phyloP scores from a whole-genome alignment of 2,113 vertebrate species.

The Talpa occidentalis region DNA sequence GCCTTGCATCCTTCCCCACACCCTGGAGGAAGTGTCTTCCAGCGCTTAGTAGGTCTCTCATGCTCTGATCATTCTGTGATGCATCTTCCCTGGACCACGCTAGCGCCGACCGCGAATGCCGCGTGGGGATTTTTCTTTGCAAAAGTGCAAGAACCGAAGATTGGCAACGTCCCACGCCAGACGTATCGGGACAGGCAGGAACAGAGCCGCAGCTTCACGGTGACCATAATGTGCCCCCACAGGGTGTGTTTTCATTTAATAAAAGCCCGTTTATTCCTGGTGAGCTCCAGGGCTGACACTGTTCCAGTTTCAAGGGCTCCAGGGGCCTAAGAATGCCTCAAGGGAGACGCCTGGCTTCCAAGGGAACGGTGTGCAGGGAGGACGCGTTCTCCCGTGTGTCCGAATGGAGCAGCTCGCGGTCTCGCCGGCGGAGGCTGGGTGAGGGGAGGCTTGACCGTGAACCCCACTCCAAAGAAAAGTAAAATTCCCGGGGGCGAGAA shows the following conservation, averaged over 20 bases:
- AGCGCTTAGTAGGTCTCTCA: fast-evolving
- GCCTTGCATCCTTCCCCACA: fast-evolving
- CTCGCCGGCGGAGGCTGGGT: too few species aligned
- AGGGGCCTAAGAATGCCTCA: not conserved
- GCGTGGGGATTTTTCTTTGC: not conserved
- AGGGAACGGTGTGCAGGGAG: too few species aligned
- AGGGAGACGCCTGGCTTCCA: not conserved
- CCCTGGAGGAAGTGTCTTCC: not conserved
- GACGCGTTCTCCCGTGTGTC: too few species aligned
- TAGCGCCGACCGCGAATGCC: fast-evolving
- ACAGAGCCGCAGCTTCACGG: too few species aligned
- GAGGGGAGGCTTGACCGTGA: not conserved
- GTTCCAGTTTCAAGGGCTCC: fast-evolving
- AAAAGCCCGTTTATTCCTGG: not conserved
- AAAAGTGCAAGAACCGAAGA: fast-evolving
- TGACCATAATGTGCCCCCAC: too few species aligned
- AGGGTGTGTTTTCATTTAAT: not conserved
- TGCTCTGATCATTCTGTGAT: fast-evolving
- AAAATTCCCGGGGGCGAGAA: not conserved
- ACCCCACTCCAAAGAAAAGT: not conserved
- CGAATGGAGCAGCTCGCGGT: too few species aligned
- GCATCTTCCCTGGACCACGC: fast-evolving
- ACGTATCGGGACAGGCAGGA: too few species aligned
- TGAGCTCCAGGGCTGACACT: not conserved
- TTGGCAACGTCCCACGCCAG: too few species aligned